Conservation (phyloP, 2,888 invertebrate genomes). For the Leucoma salicis region DNA sequence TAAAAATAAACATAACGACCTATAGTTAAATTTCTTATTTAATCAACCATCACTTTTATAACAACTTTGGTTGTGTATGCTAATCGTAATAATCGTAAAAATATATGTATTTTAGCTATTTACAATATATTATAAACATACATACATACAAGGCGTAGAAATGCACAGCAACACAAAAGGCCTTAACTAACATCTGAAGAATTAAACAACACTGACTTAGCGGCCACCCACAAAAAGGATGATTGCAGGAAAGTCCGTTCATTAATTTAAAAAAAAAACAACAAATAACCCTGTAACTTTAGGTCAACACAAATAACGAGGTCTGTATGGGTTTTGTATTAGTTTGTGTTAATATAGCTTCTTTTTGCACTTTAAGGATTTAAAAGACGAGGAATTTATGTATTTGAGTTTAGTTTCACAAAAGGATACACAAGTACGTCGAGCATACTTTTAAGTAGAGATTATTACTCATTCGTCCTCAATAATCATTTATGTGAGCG, state of each 20-base stretch:
- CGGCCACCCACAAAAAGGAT: constrained; percentile 70
- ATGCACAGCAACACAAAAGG: constrained; percentile 80
- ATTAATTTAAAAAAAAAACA: neutral
- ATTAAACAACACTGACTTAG: constrained; percentile 79
- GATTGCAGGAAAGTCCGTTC: constrained; percentile 38
- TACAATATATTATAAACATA: constrained; percentile 81
- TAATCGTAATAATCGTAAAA: constrained; percentile 83
- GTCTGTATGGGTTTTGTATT: neutral
- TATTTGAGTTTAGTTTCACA: constrained; percentile 39
- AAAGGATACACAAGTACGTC: constrained; percentile 16
- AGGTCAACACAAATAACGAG: too few species aligned
- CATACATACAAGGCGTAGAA: constrained; percentile 83
- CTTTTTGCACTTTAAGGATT: too few species aligned
- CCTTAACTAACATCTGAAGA: constrained; percentile 72
- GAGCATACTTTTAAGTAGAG: constrained; percentile 24
- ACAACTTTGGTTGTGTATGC: constrained; percentile 83
- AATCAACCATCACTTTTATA: constrained; percentile 83
- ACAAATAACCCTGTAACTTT: too few species aligned
- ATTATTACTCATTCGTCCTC: constrained; percentile 34
- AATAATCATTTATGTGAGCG: constrained; percentile 65
- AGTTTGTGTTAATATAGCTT: constrained; percentile 4
- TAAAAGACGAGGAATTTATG: too few species aligned
- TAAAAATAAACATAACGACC: constrained; percentile 79
- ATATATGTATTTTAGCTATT: constrained; percentile 80
- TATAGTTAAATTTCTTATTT: constrained; percentile 78